Percentiles rank a stretch among this genome's conserved stretches.
Conservation (phyloP, 2,797 vertebrate genomes). For the Todus mexicanus region DNA sequence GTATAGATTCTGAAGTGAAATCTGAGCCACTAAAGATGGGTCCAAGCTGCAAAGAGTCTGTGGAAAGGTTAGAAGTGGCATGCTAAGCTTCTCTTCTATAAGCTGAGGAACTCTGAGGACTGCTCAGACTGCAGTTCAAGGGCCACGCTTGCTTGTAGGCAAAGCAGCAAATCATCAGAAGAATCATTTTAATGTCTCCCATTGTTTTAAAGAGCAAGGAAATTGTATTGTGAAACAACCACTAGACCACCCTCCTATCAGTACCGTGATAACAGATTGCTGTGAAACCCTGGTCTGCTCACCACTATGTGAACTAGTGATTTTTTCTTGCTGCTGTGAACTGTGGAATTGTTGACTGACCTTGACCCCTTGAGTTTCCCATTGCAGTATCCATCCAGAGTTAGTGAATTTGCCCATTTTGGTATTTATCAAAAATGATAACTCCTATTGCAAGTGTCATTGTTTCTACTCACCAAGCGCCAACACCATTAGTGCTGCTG, state of each 20-base stretch:
- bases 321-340: neutral
- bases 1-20: neutral
- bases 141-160: neutral
- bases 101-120: neutral
- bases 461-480: constrained; percentile 84
- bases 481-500: constrained; percentile 89
- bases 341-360: neutral
- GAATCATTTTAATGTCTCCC: neutral
- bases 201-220: neutral
- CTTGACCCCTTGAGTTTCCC: neutral
- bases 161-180: neutral
- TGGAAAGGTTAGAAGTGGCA: neutral
- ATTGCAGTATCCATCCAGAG: neutral
- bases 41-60: neutral
- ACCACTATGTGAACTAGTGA: neutral
- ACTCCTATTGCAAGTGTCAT: neutral
- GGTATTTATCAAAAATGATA: neutral
- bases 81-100: neutral
- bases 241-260: neutral
- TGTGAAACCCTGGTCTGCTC: neutral
- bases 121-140: neutral
- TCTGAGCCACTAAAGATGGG: neutral
- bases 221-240: neutral
- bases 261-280: neutral
- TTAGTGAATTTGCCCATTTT: neutral